Conservation (phyloP, 2,888 invertebrate species). For the Antitype chi region DNA sequence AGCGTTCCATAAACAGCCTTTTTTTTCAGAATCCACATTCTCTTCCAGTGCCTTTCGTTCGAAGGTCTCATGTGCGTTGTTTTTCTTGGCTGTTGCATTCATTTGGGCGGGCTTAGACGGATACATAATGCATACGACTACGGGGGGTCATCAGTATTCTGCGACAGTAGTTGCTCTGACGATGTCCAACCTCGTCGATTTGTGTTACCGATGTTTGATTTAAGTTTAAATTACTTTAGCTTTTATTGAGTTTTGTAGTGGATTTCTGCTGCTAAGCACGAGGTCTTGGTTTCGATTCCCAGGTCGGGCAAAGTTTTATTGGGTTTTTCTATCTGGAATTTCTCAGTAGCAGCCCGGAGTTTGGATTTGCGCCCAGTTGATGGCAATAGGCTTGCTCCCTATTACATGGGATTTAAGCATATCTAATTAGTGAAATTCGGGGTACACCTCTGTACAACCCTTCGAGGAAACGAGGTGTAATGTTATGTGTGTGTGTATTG, state of each 20-base stretch:
- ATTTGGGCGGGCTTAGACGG: slow-evolving; percentile 86
- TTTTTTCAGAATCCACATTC: slow-evolving; percentile 42
- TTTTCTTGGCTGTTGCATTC: slow-evolving; percentile 87
- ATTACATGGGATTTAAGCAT: no score
- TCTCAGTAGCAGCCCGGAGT: no score
- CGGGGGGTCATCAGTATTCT: slow-evolving; percentile 87
- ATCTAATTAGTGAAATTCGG: no score
- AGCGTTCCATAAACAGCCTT: neutral
- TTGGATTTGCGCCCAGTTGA: no score
- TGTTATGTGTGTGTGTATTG: no score
- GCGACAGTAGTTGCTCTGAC: slow-evolving; percentile 73
- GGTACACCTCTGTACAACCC: no score
- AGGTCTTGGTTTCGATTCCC: no score
- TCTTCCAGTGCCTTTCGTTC: slow-evolving; percentile 51
- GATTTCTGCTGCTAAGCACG: neutral
- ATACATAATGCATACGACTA: slow-evolving; percentile 88
- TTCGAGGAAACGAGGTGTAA: no score
- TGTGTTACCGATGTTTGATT: slow-evolving; percentile 68
- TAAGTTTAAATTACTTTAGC: slow-evolving; percentile 68
- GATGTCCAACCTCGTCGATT: slow-evolving; percentile 70
- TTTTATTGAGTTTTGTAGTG: slow-evolving; percentile 57
- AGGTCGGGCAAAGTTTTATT: no score
- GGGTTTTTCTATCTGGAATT: no score
- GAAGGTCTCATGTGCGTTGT: slow-evolving; percentile 72
- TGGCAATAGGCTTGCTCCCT: no score